Conservation (phyloP, 2,888 invertebrate genomes). For the Chaetogeoica ovagalla region DNA sequence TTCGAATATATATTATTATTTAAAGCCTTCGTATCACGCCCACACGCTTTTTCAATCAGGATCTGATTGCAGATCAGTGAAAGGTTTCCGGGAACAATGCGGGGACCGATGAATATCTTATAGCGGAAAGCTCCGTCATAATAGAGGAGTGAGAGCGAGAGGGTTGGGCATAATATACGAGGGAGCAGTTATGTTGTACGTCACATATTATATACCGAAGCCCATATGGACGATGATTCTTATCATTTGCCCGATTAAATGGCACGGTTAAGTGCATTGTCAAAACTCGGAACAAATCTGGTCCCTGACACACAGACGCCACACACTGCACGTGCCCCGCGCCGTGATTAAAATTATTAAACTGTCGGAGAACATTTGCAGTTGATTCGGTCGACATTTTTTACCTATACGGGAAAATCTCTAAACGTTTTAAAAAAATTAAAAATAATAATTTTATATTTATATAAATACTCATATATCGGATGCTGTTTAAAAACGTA, state of each 20-base stretch:
- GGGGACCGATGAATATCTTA: slow-evolving; percentile 52
- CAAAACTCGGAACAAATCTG: slow-evolving; percentile 49
- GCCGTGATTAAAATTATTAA: slow-evolving; percentile 22
- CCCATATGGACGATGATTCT: slow-evolving; percentile 50
- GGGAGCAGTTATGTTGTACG: slow-evolving; percentile 30
- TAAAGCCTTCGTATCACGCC: slow-evolving; percentile 48
- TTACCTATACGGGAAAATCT: too few species aligned
- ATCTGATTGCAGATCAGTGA: slow-evolving; percentile 52
- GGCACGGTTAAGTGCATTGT: slow-evolving; percentile 52
- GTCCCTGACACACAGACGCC: slow-evolving; percentile 4
- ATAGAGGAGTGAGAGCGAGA: slow-evolving; percentile 47
- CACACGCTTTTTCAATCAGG: slow-evolving; percentile 51
- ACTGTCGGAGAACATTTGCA: slow-evolving; percentile 10
- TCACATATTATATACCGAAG: background rate
- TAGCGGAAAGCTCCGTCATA: slow-evolving; percentile 49
- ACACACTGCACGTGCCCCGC: too few species aligned
- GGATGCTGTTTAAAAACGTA: background rate
- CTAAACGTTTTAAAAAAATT: too few species aligned
- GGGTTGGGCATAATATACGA: slow-evolving; percentile 49
- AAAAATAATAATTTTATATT: background rate
- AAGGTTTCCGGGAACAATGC: slow-evolving; percentile 52
- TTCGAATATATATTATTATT: slow-evolving; percentile 39
- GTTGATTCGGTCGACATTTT: too few species aligned
- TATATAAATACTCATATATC: background rate
- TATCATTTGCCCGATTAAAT: slow-evolving; percentile 48